Percentiles rank a stretch among this genome's conserved stretches.
Conservation (phyloP, 2,888 invertebrate species). For the Polyploca ridens region DNA sequence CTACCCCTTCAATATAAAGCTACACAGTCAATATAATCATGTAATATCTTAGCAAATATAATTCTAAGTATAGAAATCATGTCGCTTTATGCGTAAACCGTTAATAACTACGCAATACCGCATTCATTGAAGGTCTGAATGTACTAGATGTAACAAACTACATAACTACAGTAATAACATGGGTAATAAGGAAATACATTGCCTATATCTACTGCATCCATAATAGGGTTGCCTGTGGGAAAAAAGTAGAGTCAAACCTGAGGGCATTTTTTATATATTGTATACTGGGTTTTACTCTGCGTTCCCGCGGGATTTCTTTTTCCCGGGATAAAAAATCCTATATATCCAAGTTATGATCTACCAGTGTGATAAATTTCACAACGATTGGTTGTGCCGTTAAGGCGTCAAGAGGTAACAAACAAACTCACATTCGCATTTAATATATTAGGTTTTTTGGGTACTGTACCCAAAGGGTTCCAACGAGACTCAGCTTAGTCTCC, state of each 20-base stretch:
- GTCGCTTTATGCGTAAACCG: background rate
- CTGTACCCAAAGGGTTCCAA: no score
- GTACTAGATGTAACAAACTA: background rate
- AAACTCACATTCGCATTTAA: no score
- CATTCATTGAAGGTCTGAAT: background rate
- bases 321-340: no score
- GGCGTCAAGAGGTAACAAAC: no score
- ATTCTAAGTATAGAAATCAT: background rate
- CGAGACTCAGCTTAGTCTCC: no score
- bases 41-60: background rate
- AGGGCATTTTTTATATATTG: background rate
- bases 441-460: no score
- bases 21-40: background rate
- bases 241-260: background rate
- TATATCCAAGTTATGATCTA: no score
- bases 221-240: background rate
- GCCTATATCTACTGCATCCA: constrained; percentile 2
- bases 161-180: constrained; percentile 2
- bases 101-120: background rate
- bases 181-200: constrained; percentile 46
- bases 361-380: no score
- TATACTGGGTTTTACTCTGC: no score
- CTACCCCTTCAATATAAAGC: background rate
- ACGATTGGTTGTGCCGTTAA: no score
- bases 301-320: no score